Percentiles rank a stretch among this genome's conserved stretches.
Conservation (phyloP, 2,888 invertebrate genomes). For the Branchipolynoe longqiensis region DNA sequence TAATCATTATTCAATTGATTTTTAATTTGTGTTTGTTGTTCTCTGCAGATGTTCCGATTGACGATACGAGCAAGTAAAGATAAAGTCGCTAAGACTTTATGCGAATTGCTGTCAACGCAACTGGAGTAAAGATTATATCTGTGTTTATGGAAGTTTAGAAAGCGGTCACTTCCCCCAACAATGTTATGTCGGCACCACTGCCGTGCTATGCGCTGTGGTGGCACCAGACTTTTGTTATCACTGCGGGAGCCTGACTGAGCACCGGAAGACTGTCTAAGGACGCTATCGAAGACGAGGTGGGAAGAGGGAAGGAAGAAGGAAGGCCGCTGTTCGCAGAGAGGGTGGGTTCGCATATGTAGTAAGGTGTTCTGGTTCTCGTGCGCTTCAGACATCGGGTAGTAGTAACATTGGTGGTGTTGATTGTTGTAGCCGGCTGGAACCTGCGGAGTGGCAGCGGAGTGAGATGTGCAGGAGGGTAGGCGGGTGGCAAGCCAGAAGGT, state of each 20-base stretch:
- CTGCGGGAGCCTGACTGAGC: background rate
- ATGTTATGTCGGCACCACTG: background rate
- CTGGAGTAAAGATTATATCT: conserved; percentile 89
- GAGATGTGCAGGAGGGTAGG: no score
- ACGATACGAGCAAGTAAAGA: conserved; percentile 99
- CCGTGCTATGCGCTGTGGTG: background rate
- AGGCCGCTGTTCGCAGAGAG: no score
- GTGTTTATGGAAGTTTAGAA: no score
- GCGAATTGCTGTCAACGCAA: conserved; percentile 96
- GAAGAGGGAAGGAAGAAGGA: no score
- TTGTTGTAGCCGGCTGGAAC: no score
- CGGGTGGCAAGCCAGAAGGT: no score
- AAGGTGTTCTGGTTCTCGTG: no score
- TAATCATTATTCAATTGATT: background rate
- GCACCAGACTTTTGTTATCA: conserved; percentile 10
- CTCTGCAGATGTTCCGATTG: conserved; percentile 96
- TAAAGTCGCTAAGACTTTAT: conserved; percentile 94
- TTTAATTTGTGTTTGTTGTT: background rate
- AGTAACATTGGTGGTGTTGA: no score
- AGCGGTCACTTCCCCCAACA: background rate
- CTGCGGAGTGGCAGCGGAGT: no score
- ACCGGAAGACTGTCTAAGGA: no score
- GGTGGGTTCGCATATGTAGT: background rate
- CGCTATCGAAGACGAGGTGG: background rate
- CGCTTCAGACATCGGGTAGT: no score